Conservation (phyloP, 2,113 vertebrate genomes). For the Tachysurus fulvidraco region DNA sequence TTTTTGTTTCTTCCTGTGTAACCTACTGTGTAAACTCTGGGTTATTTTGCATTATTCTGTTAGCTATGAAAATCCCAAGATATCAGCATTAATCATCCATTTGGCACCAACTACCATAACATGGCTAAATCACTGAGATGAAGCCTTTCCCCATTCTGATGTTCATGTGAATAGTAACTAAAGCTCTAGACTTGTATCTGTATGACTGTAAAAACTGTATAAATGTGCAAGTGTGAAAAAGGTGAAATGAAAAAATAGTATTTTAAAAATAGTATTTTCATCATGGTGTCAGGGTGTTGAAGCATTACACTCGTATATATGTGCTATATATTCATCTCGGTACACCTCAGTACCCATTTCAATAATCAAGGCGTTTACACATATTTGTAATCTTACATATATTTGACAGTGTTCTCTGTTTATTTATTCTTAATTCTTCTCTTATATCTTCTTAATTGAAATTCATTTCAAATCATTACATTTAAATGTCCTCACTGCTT, state of each 20-base stretch:
- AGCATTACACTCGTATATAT: neutral
- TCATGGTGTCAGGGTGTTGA: constrained; percentile 11
- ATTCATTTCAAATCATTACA: too few relatives aligned
- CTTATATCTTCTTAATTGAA: too few relatives aligned
- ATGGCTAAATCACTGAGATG: neutral
- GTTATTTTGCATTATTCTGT: neutral
- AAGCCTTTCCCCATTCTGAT: neutral
- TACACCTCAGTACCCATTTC: too few relatives aligned
- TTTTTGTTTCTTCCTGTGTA: neutral
- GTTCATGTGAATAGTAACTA: neutral
- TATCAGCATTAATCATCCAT: neutral
- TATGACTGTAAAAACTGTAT: neutral
- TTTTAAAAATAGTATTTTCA: neutral
- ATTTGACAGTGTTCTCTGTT: too few relatives aligned
- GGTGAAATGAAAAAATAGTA: neutral
- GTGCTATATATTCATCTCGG: too few relatives aligned
- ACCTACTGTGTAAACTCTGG: neutral
- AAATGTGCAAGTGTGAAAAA: neutral
- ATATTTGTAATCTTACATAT: too few relatives aligned
- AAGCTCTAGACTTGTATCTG: neutral
- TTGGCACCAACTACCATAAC: neutral
- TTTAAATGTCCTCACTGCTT: too few relatives aligned
- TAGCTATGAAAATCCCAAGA: neutral
- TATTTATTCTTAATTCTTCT: too few relatives aligned
- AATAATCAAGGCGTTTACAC: too few relatives aligned